phyloP scores from a whole-genome alignment of 1,140 invertebrate species.

The Galleria mellonella region DNA sequence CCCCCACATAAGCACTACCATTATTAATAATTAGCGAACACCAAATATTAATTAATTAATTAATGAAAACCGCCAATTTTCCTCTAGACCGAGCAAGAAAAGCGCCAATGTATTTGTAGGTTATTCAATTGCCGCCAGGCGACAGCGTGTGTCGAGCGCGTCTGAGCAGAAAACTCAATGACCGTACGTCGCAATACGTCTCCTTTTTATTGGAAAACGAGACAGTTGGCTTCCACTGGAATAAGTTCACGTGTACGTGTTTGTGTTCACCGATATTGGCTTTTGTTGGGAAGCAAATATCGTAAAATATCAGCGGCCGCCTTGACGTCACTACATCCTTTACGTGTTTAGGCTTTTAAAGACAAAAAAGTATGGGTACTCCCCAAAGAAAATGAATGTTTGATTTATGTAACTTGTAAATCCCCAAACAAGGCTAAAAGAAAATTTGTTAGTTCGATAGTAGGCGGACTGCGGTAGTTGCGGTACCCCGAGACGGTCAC shows the following conservation, averaged over 20 bases:
- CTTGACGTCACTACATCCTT: neutral
- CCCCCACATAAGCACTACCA: neutral
- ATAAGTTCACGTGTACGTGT: constrained; percentile 48
- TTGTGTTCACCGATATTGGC: constrained; percentile 45
- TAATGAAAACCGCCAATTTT: neutral
- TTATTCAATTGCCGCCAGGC: constrained; percentile 21
- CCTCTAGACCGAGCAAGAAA: constrained; percentile 8
- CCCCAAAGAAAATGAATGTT: neutral
- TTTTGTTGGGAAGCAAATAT: constrained; percentile 46
- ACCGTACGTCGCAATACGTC: constrained; percentile 54
- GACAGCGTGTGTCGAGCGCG: constrained; percentile 26
- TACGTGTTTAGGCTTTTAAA: constrained; percentile 2
- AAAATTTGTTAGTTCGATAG: constrained; percentile 16
- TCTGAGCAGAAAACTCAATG: constrained; percentile 63
- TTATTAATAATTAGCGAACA: neutral
- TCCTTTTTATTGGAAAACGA: constrained; percentile 65
- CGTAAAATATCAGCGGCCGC: constrained; percentile 21
- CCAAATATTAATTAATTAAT: neutral
- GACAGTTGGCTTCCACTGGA: constrained; percentile 54
- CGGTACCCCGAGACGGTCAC: constrained; percentile 25
- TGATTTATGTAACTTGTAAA: too few relatives aligned
- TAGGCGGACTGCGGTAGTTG: too few relatives aligned
- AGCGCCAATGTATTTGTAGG: constrained; percentile 15
- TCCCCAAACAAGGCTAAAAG: constrained; percentile 23
- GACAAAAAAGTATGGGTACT: too few relatives aligned